Evolutionary conservation across 2,113 vertebrate species (phyloP).

Genomic region (Holacanthus passer): DNA sequence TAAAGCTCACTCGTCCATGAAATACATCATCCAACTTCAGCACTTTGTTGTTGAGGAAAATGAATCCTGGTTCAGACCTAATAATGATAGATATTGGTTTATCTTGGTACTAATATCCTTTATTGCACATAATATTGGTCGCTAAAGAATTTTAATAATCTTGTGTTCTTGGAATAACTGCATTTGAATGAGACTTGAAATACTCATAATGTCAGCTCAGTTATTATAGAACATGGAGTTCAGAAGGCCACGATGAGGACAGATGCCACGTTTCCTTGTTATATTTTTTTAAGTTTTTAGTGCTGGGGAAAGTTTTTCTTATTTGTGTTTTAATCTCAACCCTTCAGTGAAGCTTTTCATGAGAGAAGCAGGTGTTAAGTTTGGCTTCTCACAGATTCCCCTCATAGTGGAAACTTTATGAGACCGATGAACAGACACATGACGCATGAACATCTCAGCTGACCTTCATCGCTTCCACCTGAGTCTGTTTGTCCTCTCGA

Average conservation of each 20-base stretch:
- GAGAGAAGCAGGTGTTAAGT: not conserved
- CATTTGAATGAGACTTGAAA: constrained; percentile 14
- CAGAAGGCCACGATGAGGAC: not conserved
- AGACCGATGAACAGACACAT: not conserved
- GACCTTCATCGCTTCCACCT: not conserved
- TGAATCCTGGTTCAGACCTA: not conserved
- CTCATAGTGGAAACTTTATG: not conserved
- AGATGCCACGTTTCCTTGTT: no score
- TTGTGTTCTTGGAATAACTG: not conserved
- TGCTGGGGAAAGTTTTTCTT: not conserved
- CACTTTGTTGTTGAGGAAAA: not conserved
- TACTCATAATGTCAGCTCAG: not conserved
- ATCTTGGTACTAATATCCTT: not conserved
- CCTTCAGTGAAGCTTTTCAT: not conserved
- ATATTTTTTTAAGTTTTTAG: not conserved
- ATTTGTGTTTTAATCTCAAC: not conserved
- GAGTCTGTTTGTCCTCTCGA: not conserved
- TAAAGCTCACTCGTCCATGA: not conserved
- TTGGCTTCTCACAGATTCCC: not conserved
- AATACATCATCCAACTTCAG: not conserved
- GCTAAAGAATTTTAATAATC: not conserved
- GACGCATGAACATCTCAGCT: not conserved
- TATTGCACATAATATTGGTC: not conserved
- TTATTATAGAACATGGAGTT: not conserved
- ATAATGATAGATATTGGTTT: constrained; percentile 19